Evolutionary conservation across 2,888 invertebrate genomes (phyloP).

Genomic region (Ditylenchus weischeri): DNA sequence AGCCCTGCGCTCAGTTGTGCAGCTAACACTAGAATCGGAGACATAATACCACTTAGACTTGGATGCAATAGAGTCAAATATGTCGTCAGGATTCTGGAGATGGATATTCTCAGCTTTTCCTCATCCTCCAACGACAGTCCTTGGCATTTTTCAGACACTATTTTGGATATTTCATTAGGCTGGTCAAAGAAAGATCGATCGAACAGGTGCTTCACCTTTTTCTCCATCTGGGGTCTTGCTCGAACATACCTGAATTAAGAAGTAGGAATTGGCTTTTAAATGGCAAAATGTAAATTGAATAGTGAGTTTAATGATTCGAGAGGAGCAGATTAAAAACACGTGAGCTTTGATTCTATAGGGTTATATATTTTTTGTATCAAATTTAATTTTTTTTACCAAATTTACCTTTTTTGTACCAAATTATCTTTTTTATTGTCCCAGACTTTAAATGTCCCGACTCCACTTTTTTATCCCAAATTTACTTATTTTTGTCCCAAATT

Average conservation of each 20-base stretch:
- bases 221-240: constrained; percentile 8
- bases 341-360: no score
- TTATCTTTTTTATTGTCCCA: no score
- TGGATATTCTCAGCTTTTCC: neutral
- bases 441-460: no score
- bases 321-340: no score
- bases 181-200: neutral
- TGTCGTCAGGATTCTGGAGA: neutral
- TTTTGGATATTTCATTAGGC: neutral
- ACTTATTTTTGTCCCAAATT: no score
- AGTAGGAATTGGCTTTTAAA: neutral
- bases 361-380: no score
- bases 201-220: neutral
- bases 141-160: constrained; percentile 13
- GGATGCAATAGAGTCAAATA: neutral
- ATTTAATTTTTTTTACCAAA: no score
- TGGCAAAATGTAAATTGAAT: no score
- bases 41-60: constrained; percentile 65
- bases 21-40: constrained; percentile 69
- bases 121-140: constrained; percentile 8
- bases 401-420: no score
- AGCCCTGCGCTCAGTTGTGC: constrained; percentile 13
- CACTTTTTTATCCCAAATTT: no score
- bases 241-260: constrained; percentile 12
- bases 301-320: no score